These are phyloP conservation scores for Spilogale gracilis DNA, from an alignment of 2,113 vertebrate genomes.

Conservation along the genomic window DNA sequence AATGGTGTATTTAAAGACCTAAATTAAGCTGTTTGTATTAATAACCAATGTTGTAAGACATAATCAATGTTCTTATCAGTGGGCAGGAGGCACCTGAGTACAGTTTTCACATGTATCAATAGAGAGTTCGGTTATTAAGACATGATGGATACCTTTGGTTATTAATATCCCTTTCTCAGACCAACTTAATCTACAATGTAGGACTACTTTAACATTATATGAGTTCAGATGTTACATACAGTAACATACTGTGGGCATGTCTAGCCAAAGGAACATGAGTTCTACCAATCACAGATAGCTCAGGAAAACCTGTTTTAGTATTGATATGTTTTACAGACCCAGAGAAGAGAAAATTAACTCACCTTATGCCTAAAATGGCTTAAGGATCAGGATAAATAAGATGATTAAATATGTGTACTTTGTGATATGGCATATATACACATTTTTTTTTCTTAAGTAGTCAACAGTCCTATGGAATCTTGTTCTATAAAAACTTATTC, in stretches of 20 bases:
- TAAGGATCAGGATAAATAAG: neutral
- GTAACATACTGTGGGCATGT: too few relatives aligned
- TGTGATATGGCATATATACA: neutral
- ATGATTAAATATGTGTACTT: neutral
- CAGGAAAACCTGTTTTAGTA: neutral
- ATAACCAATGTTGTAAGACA: neutral
- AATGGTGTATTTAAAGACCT: neutral
- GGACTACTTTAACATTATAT: neutral
- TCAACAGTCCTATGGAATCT: neutral
- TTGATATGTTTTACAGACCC: neutral
- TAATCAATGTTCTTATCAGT: neutral
- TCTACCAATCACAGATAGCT: neutral
- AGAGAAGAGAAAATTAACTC: neutral
- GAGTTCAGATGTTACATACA: neutral
- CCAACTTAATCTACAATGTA: neutral
- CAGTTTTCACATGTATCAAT: neutral
- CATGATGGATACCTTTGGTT: neutral
- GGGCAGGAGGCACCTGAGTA: neutral
- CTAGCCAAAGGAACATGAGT: neutral
- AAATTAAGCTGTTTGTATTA: neutral
- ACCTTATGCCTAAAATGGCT: neutral
- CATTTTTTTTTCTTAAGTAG: neutral
- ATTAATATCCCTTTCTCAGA: neutral
- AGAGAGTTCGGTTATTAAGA: conserved; percentile 17
- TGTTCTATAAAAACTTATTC: neutral